phyloP scores from a whole-genome alignment of 2,888 invertebrate genomes.

The Tenthredo distinguenda region DNA sequence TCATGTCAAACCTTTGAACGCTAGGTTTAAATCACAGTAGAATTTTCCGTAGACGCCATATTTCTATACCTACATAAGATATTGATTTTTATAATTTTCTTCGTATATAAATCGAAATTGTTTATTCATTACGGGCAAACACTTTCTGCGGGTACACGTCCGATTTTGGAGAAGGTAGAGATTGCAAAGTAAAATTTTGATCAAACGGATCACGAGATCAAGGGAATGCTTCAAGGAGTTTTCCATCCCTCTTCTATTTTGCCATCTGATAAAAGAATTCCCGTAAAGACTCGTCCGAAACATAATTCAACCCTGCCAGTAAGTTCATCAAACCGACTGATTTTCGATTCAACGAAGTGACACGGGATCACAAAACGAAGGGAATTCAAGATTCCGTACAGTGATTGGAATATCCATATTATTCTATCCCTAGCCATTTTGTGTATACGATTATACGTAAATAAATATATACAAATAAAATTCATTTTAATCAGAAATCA shows the following conservation, averaged over 20 bases:
- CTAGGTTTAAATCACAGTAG: not conserved
- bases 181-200: not conserved
- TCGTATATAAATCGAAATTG: not conserved
- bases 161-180: not conserved
- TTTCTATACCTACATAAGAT: not conserved
- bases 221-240: not conserved
- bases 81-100: not conserved
- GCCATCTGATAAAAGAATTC: not conserved
- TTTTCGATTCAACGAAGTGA: not conserved
- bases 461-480: not conserved
- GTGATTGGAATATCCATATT: not conserved
- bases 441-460: not conserved
- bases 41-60: too few species aligned
- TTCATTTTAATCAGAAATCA: not conserved
- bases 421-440: not conserved
- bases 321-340: not conserved
- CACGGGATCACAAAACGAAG: not conserved
- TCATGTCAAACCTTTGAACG: not conserved
- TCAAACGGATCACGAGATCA: not conserved
- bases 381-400: not conserved
- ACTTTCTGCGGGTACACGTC: not conserved
- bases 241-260: not conserved
- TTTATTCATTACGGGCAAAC: not conserved
- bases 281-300: not conserved
- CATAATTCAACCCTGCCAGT: not conserved